phyloP scores from a whole-genome alignment of 2,888 invertebrate species.

The Tiphia femorata region DNA sequence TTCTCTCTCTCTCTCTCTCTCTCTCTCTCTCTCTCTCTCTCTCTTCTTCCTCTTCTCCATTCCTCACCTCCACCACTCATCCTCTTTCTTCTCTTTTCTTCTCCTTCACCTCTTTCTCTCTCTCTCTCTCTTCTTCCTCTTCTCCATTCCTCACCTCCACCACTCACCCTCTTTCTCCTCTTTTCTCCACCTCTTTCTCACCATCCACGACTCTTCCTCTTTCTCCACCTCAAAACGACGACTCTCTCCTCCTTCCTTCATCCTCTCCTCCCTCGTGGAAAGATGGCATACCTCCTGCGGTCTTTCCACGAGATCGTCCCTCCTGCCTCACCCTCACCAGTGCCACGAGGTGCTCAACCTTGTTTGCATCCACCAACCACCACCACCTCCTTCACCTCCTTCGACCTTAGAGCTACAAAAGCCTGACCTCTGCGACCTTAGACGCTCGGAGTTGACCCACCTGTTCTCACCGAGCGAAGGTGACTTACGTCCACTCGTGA shows the following conservation, averaged over 20 bases:
- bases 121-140: background rate
- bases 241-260: no score
- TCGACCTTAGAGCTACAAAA: slow-evolving; percentile 32
- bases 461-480: slow-evolving; percentile 32
- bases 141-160: no score
- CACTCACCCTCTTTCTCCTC: no score
- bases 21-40: background rate
- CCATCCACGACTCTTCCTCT: no score
- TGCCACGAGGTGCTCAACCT: slow-evolving; percentile 59
- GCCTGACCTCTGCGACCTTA: slow-evolving; percentile 26
- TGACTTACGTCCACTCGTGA: slow-evolving; percentile 8
- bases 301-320: slow-evolving; percentile 49
- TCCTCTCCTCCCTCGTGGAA: no score
- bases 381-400: slow-evolving; percentile 17
- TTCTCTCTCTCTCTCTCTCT: slow-evolving; percentile 1
- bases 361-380: slow-evolving; percentile 53
- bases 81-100: no score
- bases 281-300: slow-evolving; percentile 46
- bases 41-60: slow-evolving; percentile 1
- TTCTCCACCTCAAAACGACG: no score
- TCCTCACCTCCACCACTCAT: background rate
- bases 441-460: slow-evolving; percentile 42
- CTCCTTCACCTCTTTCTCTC: no score
- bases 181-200: no score
- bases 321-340: no score